Evolutionary conservation across 1,140 invertebrate genomes (phyloP), one percentile per base, ranked within the genome.

Genomic region (Magallana ariakensis): DNA sequence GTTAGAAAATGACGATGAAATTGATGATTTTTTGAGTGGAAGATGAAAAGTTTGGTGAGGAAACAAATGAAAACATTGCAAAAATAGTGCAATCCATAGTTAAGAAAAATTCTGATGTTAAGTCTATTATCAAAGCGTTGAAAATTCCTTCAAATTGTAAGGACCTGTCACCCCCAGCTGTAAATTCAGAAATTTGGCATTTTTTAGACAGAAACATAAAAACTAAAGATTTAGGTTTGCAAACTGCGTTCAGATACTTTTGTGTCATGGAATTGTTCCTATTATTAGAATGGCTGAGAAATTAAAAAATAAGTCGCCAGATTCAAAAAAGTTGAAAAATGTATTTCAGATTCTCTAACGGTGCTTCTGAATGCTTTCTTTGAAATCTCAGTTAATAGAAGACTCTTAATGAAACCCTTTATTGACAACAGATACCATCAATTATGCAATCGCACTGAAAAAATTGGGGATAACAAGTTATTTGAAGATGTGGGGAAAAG

Each of bases 11-110:
- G 58, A 60, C 58, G 15, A 60, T 60, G 58, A 60, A 15, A 60
- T 60, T 46, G n/a, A 82, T 82, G 53, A 82, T 55, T 82, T 53
- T 54, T 46, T 54, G 54, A 54, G 13, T 80, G 70, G 80, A 82
- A 10, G 80, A 82, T 56, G 80, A 82, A 54, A 46, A 3, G 54
- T 82, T 10, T 82, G 80, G 80, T 6, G 80, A 82, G 6, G 80
- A 55, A 55, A 81, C 8, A n/a, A 81, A 53, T 53, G 54, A 33
- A 26, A 81, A 81, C 54, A 81, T 81, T 81, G 53, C 80, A 26
- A 53, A 33, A 53, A 81, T 81, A 16, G 80, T 81, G 16, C 33
- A 81, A 54, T 53, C 4, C 4, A 54, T 81, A 8, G 33, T 33
- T 53, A 33, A 53, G 16, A 81, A 53, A 81, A 81, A 54, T 46